Conservation (phyloP, 2,113 vertebrate species). For the Plectropomus leopardus region DNA sequence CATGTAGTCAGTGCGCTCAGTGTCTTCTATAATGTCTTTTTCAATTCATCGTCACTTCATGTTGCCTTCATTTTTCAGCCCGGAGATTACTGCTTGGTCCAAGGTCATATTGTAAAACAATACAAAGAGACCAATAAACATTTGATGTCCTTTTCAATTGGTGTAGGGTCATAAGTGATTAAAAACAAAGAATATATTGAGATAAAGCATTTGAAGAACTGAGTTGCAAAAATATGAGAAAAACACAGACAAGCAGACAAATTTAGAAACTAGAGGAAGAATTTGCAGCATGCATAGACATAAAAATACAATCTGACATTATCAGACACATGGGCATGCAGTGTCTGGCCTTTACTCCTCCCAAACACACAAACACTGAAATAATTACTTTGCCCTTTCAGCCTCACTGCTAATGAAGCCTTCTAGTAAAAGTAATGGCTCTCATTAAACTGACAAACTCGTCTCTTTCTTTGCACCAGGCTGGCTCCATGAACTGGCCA, state of each 20-base stretch:
- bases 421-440: slow-evolving; percentile 44
- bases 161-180: no score
- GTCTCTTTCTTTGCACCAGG: slow-evolving; percentile 70
- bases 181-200: not conserved
- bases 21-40: no score
- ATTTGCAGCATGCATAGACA: not conserved
- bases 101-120: no score
- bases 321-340: not conserved
- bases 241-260: not conserved
- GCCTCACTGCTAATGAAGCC: slow-evolving; percentile 46
- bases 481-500: slow-evolving; percentile 88
- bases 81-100: no score
- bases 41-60: no score
- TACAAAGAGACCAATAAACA: no score
- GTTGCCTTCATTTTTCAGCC: no score
- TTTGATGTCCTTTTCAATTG: no score
- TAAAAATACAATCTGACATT: slow-evolving; percentile 31
- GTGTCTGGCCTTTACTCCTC: not conserved
- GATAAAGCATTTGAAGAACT: not conserved
- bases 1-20: no score
- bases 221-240: not conserved
- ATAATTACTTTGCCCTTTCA: slow-evolving; percentile 35
- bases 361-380: slow-evolving; percentile 41
- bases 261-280: not conserved
- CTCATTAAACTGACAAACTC: slow-evolving; percentile 51